These are phyloP conservation scores for Colossoma macropomum DNA, from an alignment of 2,113 vertebrate species.

Conservation along the genomic window DNA sequence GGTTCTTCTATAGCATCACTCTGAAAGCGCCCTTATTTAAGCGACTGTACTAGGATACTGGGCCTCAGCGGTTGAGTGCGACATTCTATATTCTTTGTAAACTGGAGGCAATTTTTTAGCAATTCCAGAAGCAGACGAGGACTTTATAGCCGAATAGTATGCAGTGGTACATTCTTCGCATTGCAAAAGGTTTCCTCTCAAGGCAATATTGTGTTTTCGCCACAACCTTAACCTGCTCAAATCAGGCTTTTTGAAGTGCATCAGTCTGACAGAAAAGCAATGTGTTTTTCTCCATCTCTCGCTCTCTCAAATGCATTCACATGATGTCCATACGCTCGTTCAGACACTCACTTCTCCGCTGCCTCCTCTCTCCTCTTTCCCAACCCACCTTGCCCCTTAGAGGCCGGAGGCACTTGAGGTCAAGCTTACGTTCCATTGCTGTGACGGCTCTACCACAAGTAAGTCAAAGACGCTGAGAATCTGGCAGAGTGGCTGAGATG, in stretches of 20 bases:
- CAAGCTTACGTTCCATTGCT: background rate
- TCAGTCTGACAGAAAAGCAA: background rate
- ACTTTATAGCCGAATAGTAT: background rate
- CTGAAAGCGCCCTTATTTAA: too few relatives aligned
- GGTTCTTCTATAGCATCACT: too few relatives aligned
- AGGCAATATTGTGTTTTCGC: background rate
- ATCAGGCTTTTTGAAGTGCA: background rate
- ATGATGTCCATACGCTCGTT: background rate
- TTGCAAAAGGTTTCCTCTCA: background rate
- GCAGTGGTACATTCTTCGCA: background rate
- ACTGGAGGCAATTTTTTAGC: too few relatives aligned
- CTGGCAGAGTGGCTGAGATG: constrained; percentile 12
- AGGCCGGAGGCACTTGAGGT: background rate
- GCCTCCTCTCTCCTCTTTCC: background rate
- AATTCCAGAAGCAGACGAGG: background rate
- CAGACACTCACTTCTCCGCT: background rate
- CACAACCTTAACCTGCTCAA: background rate
- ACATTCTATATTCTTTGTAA: background rate
- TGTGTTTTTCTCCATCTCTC: background rate
- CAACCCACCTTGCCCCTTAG: background rate
- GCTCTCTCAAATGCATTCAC: background rate
- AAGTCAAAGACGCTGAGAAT: constrained; percentile 8
- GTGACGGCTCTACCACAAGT: background rate
- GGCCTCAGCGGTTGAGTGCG: background rate
- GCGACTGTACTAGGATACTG: background rate